Evolutionary conservation across 2,797 vertebrate species (phyloP).

Genomic region (Synanceia verrucosa): DNA sequence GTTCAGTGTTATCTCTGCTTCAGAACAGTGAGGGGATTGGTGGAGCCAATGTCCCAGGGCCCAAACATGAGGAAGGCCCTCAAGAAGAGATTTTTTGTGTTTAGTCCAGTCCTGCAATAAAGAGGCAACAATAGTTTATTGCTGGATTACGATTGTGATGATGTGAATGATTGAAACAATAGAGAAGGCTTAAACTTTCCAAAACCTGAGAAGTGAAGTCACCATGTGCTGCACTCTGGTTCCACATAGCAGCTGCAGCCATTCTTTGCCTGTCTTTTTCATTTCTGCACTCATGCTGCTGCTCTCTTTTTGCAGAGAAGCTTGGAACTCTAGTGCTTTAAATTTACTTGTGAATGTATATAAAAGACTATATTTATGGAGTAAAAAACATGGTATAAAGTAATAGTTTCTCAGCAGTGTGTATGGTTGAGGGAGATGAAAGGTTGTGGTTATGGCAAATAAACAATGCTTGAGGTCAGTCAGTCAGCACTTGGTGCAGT

Average conservation of each 20-base stretch:
- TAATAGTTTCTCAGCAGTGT: neutral
- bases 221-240: neutral
- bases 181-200: neutral
- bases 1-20: conserved; percentile 30
- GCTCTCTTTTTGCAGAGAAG: neutral
- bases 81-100: neutral
- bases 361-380: no score
- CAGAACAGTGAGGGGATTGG: neutral
- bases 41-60: neutral
- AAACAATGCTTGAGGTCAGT: neutral
- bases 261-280: neutral
- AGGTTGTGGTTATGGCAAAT: neutral
- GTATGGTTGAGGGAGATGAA: neutral
- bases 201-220: neutral
- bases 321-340: neutral
- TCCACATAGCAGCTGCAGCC: no score
- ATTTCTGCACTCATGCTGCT: neutral
- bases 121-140: neutral
- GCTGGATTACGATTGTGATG: neutral
- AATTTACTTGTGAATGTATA: neutral
- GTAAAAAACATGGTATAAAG: neutral
- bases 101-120: neutral
- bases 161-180: neutral
- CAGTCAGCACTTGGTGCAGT: neutral
- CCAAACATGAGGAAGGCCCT: neutral